Percentiles rank a stretch among this genome's conserved stretches.
phyloP scores from a whole-genome alignment of 2,797 vertebrate species.

The Melanotaenia nigrans region DNA sequence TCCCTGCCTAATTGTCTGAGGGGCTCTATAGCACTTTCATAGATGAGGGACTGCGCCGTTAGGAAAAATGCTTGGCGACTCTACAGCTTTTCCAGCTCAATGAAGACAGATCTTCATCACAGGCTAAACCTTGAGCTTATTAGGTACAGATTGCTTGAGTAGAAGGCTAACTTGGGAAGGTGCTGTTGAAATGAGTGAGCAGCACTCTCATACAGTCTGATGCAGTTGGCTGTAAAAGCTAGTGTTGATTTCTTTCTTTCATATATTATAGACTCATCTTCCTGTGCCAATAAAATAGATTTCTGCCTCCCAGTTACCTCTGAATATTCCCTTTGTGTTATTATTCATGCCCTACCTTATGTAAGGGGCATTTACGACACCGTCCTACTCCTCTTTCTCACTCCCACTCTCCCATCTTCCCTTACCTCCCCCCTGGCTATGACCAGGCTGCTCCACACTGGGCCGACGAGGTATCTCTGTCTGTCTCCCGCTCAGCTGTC shows the following conservation, averaged over 20 bases:
- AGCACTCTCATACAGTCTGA: conserved; percentile 24
- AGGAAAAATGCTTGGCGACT: conserved; percentile 71
- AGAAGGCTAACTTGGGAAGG: conserved; percentile 71
- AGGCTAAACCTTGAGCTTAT: conserved; percentile 72
- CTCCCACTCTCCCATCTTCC: conserved; percentile 31
- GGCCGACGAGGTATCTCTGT: conserved; percentile 63
- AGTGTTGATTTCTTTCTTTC: conserved; percentile 35
- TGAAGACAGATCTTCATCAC: conserved; percentile 80
- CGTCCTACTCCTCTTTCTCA: conserved; percentile 32
- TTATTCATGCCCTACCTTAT: conserved; percentile 64
- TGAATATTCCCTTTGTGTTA: conserved; percentile 62
- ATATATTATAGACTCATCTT: conserved; percentile 39
- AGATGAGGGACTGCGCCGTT: conserved; percentile 79
- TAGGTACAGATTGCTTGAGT: conserved; percentile 71
- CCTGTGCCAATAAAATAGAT: conserved; percentile 45
- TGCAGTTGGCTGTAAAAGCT: conserved; percentile 32
- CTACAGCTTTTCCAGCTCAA: conserved; percentile 78
- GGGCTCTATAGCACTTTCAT: conserved; percentile 83
- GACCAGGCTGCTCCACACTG: conserved; percentile 52
- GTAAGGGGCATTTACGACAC: conserved; percentile 62
- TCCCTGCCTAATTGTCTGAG: conserved; percentile 85
- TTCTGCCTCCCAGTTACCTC: conserved; percentile 36
- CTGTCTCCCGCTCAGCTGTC: conserved; percentile 58
- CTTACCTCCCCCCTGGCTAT: conserved; percentile 23
- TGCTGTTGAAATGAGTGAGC: conserved; percentile 38